Conservation (phyloP, 2,113 vertebrate species). For the human region GRCh38 chr20:9366501-9367000, state of each 20-base stretch:
- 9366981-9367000: neutral
- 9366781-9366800: neutral
- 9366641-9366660: neutral
- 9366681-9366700: neutral
- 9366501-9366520: neutral
- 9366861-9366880: neutral
- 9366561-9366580: neutral
- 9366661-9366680: neutral
- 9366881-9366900: neutral
- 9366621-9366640: neutral
- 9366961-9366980: too few relatives aligned
- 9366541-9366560: neutral
- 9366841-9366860: neutral
- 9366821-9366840: neutral
- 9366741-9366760: neutral
- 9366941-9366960: neutral
- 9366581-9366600: neutral
- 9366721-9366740: neutral
- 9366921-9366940: neutral
- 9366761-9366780: neutral
- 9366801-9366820: neutral
- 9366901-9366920: neutral
- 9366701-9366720: neutral
- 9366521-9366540: neutral
- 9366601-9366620: neutral